These are phyloP conservation scores for Pteruthius melanotis DNA, from an alignment of 2,113 vertebrate genomes.

Conservation along the genomic window DNA sequence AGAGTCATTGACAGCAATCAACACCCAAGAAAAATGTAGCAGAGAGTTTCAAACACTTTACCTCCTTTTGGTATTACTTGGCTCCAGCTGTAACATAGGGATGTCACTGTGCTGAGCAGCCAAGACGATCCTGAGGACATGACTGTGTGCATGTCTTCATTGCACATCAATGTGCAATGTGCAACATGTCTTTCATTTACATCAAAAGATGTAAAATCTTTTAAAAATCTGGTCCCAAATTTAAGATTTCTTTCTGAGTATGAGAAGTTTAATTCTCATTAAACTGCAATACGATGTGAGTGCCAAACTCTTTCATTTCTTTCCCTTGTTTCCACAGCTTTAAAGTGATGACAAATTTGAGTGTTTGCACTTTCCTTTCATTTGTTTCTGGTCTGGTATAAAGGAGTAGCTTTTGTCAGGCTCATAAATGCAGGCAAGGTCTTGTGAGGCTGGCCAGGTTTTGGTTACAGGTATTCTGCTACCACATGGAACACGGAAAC, in stretches of 20 bases:
- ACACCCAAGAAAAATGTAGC: rapidly evolving
- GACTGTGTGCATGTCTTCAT: background rate
- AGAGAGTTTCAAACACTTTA: background rate
- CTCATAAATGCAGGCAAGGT: background rate
- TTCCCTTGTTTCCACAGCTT: background rate
- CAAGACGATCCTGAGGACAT: background rate
- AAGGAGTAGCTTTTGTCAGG: background rate
- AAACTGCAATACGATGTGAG: background rate
- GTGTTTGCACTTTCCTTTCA: background rate
- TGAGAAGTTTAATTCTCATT: background rate
- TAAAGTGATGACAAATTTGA: background rate
- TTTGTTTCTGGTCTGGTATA: background rate
- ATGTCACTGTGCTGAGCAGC: background rate
- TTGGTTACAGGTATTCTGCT: background rate
- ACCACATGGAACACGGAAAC: background rate
- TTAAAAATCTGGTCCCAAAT: background rate
- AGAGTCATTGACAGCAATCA: background rate
- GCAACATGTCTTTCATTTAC: no score
- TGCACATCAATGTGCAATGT: no score
- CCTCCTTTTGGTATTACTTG: background rate
- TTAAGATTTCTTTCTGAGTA: background rate
- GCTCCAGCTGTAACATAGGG: background rate
- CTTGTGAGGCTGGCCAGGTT: background rate
- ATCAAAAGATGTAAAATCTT: background rate
- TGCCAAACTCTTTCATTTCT: background rate